Percentiles rank a stretch among this genome's conserved stretches.
These are phyloP conservation scores for Lumbricus terrestris DNA, from an alignment of 2,888 invertebrate species.

Conservation along the genomic window DNA sequence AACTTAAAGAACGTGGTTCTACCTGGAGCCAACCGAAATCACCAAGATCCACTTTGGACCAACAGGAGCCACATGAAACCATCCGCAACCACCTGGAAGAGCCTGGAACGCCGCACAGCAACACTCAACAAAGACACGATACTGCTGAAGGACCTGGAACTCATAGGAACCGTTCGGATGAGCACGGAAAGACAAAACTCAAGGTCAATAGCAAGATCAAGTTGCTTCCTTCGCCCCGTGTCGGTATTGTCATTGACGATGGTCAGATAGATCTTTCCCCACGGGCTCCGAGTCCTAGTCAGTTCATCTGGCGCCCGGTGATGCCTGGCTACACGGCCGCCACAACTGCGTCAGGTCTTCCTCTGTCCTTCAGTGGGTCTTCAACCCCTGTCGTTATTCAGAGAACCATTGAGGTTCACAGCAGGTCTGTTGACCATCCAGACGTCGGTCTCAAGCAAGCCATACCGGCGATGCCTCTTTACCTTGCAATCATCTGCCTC, in stretches of 20 bases:
- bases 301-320: constrained; percentile 26
- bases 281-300: constrained; percentile 10
- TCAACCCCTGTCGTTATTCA: not conserved
- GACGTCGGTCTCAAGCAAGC: constrained; percentile 24
- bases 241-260: not conserved
- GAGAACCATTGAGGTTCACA: not conserved
- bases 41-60: not conserved
- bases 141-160: not conserved
- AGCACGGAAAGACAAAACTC: not conserved
- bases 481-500: constrained; percentile 48
- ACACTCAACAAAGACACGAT: not conserved
- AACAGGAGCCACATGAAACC: not conserved
- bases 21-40: not conserved
- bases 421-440: not conserved
- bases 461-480: constrained; percentile 51
- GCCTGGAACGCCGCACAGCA: not conserved
- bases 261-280: not conserved
- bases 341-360: not conserved
- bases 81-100: not conserved
- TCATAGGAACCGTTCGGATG: not conserved
- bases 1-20: not conserved
- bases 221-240: not conserved
- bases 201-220: not conserved
- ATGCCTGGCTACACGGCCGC: constrained; percentile 22
- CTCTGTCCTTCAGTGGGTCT: not conserved